Conservation (phyloP, 1,140 invertebrate genomes). For the Heterodera carotae region DNA sequence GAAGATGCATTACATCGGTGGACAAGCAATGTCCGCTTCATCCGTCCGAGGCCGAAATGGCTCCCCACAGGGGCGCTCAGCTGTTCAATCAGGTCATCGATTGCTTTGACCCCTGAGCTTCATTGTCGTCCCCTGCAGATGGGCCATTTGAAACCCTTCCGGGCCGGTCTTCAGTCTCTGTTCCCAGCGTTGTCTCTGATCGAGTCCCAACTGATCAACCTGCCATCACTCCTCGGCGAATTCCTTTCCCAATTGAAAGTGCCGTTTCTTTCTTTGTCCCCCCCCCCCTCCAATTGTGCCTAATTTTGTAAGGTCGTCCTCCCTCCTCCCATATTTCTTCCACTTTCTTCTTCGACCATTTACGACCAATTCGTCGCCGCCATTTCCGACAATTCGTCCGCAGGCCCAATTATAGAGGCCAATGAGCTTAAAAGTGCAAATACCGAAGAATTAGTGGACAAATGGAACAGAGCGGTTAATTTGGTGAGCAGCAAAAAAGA, state of each 20-base stretch:
- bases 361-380: constrained; percentile 15
- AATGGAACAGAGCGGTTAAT: constrained; percentile 17
- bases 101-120: too few relatives aligned
- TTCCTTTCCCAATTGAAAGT: constrained; percentile 24
- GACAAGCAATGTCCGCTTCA: constrained; percentile 14
- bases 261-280: neutral
- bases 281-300: neutral
- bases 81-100: constrained; percentile 27
- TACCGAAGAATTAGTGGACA: neutral
- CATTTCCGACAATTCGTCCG: constrained; percentile 8
- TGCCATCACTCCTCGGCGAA: constrained; percentile 12
- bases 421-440: constrained; percentile 3
- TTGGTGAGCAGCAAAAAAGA: constrained; percentile 10
- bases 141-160: constrained; percentile 20
- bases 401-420: constrained; percentile 6
- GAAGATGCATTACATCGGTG: constrained; percentile 5
- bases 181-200: constrained; percentile 18
- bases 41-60: constrained; percentile 25
- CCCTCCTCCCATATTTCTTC: neutral
- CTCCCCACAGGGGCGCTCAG: constrained; percentile 14
- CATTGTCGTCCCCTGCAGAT: constrained; percentile 8
- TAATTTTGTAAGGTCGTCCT: constrained; percentile 13
- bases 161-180: constrained; percentile 8
- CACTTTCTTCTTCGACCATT: neutral
- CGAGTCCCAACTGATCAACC: constrained; percentile 19